Base-by-base conservation (phyloP, 2,888 invertebrate species). In the Myopa tessellatipennis region DNA sequence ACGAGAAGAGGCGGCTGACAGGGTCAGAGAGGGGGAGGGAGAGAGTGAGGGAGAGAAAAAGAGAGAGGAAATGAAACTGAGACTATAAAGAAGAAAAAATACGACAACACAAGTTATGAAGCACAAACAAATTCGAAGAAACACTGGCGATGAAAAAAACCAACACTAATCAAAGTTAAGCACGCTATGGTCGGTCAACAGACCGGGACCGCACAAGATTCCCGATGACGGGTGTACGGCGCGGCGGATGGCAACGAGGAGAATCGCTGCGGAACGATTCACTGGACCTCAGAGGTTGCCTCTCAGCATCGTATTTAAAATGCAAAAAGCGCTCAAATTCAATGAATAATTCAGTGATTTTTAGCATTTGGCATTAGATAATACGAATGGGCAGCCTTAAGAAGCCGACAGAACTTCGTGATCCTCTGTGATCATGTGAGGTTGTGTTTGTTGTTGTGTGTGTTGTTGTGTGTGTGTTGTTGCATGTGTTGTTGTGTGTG, bases 281-380 rank as follows among this genome's bases (percentile, higher is more conserved):
- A 26, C 61, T 26, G 61, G 61, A 10, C 45, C 45, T 45, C 14
- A n/a, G n/a, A n/a, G 18, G 7, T 26, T 52, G 52, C 18, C 61
- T n/a, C 26, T 1, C 26, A 69, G 69, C 14, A 12, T 50, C 14
- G 5, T 50, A 45, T 55, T 70, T 52, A 70, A 70, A 70, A 70
- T 55, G 70, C 52, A 58, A 71, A 50, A 58, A 26, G 55, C 14
- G 36, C 58, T 26, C 65, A 65, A 65, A 38, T 16, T 38, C 7
- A 65, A 55, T 55, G 55, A 55, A 55, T 55, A 55, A 65, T 36
- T 65, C 65, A 65, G 65, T 65, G 65, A 34, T 65, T 65, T 65
- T 7, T 38, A 65, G 36, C 1, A 16, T 10, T 65, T 6, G 65
- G 36, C 34, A 38, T 65, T 61, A 61, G 65, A 36, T 65, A 65